These are phyloP conservation scores for Chymomyza caudatula DNA, from an alignment of 2,888 invertebrate species.

Conservation along the genomic window DNA sequence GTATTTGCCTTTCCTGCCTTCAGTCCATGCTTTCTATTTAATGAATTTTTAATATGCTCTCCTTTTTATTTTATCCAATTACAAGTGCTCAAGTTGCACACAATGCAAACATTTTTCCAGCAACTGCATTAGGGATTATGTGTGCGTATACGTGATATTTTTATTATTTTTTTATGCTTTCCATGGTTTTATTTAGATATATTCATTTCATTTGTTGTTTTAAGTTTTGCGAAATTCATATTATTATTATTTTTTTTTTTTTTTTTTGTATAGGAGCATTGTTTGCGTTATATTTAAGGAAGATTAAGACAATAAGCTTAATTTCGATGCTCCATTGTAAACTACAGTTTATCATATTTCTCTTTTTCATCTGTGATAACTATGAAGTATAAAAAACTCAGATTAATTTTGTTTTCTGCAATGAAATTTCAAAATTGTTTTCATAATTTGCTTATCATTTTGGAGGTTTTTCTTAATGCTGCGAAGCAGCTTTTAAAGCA, in stretches of 20 bases:
- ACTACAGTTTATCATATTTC: too few relatives aligned
- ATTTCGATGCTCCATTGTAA: too few relatives aligned
- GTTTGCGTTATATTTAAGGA: not conserved
- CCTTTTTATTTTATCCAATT: constrained; percentile 44
- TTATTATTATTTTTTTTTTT: too few relatives aligned
- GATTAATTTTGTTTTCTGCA: too few relatives aligned
- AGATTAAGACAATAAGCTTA: too few relatives aligned
- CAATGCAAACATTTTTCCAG: not conserved
- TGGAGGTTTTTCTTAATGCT: too few relatives aligned
- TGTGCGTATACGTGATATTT: constrained; percentile 4
- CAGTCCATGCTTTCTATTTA: constrained; percentile 53
- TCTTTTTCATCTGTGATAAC: too few relatives aligned
- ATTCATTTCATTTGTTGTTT: not conserved
- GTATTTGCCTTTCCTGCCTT: not conserved
- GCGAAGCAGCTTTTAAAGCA: too few relatives aligned
- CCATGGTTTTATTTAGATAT: not conserved
- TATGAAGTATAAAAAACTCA: too few relatives aligned
- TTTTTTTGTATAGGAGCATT: not conserved
- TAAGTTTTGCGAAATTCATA: too few relatives aligned
- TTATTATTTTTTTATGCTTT: not conserved
- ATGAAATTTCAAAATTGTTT: too few relatives aligned
- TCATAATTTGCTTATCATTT: too few relatives aligned
- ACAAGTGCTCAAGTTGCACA: constrained; percentile 17
- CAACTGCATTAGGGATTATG: not conserved
- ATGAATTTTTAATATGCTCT: constrained; percentile 63